These are phyloP conservation scores for Cremastinae sp. DNA, from an alignment of 2,888 invertebrate genomes.

Conservation along the genomic window DNA sequence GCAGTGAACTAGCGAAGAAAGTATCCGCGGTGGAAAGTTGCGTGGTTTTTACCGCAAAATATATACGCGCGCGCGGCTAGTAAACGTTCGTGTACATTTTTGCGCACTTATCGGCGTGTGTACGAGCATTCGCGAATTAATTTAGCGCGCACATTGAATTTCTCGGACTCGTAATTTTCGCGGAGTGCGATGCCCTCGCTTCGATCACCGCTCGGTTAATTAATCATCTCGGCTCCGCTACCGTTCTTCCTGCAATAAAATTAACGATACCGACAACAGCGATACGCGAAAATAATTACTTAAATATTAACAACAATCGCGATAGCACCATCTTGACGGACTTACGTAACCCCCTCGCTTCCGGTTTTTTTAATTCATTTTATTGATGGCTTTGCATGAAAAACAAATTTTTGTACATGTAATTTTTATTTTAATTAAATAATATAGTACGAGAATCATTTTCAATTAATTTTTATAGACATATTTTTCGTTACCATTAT, in stretches of 20 bases:
- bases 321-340: not conserved
- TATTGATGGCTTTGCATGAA: too few species aligned
- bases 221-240: conserved; percentile 35
- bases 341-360: not conserved
- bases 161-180: conserved; percentile 19
- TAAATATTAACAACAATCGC: conserved; percentile 23
- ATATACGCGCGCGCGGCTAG: not conserved
- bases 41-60: conserved; percentile 40
- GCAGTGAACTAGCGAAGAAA: conserved; percentile 45
- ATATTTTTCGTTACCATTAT: too few species aligned
- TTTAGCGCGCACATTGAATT: conserved; percentile 19
- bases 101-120: not conserved
- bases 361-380: too few species aligned
- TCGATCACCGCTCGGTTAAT: conserved; percentile 42
- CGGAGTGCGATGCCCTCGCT: conserved; percentile 54
- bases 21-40: conserved; percentile 38
- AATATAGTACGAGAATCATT: too few species aligned
- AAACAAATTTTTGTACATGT: too few species aligned
- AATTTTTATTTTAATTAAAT: too few species aligned
- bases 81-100: not conserved
- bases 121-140: conserved; percentile 50
- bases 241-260: conserved; percentile 47
- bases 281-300: conserved; percentile 8
- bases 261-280: not conserved
- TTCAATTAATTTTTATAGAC: too few species aligned